A percentile compares a stretch with the other conserved stretches of the same genome.
Evolutionary conservation across 2,888 invertebrate genomes (phyloP).

Genomic region (Euplexia lucipara): DNA sequence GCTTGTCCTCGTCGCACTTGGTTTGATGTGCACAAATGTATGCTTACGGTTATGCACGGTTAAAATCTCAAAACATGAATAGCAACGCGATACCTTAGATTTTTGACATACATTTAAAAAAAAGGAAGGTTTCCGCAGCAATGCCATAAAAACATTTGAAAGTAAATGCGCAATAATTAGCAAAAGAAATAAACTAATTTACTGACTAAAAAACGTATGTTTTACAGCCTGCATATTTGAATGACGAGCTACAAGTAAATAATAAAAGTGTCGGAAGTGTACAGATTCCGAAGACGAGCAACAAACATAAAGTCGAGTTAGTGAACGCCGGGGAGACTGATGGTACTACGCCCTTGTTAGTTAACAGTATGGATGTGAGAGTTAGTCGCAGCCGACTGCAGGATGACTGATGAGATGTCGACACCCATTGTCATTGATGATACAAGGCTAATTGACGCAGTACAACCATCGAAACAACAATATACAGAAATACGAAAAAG

Average conservation of each 20-base stretch:
- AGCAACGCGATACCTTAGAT: background rate
- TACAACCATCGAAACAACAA: slow-evolving; percentile 70
- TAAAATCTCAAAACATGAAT: background rate
- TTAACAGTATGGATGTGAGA: slow-evolving; percentile 77
- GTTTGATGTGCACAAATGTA: slow-evolving; percentile 11
- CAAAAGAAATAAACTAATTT: slow-evolving; percentile 17
- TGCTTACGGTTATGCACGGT: background rate
- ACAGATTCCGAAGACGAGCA: slow-evolving; percentile 83
- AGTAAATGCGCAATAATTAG: slow-evolving; percentile 24
- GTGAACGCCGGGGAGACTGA: slow-evolving; percentile 78
- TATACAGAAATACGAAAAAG: slow-evolving; percentile 63
- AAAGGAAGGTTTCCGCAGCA: background rate
- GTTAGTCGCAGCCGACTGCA: slow-evolving; percentile 78
- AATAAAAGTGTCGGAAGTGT: slow-evolving; percentile 24
- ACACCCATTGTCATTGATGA: slow-evolving; percentile 77
- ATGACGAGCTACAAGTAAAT: slow-evolving; percentile 35
- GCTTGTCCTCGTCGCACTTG: slow-evolving; percentile 75
- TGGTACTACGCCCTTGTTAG: slow-evolving; percentile 86
- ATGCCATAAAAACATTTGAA: slow-evolving; percentile 33
- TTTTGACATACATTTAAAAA: background rate
- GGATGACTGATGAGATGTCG: slow-evolving; percentile 71
- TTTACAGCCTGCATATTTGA: slow-evolving; percentile 2
- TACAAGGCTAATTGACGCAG: slow-evolving; percentile 80
- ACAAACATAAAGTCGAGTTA: slow-evolving; percentile 82
- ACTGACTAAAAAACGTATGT: slow-evolving; percentile 11